Base-by-base conservation (phyloP, 2,113 vertebrate species). In the Pandion haliaetus region DNA sequence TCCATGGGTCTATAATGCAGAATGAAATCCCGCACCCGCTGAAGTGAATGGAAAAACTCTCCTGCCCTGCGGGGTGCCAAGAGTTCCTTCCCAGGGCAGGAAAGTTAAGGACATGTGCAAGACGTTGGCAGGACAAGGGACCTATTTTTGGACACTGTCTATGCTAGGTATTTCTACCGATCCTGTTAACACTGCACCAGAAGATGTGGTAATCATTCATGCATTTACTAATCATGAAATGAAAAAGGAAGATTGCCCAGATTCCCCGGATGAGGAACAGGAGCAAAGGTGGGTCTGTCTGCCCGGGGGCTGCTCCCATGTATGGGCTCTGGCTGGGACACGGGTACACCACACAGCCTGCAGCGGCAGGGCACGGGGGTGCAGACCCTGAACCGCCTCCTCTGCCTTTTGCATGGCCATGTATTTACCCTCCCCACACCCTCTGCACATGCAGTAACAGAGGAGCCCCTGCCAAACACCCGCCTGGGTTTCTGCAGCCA, bases 41-140 rank as follows among this genome's bases (percentile, higher is more conserved):
- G 42, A 59, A 92, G 82, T 58, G 80, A 96, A 92, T 86, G 93
- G 95, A 97, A 96, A 97, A 96, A 82, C 78, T 85, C 57, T 36
- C 28, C 31, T 85, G 84, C 62, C 70, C 82, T 49, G 54, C 5
- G 2, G 84, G 90, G 69, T 85, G 70, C 87, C 91, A 93, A 59
- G 55, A 84, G 76, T 54, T 95, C 76, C 72, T 90, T 91, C 76
- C 72, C 72, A 36, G 85, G 73, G 79, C 84, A 85, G 82, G 74
- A 91, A 96, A 95, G 62, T 93, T 94, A 95, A 91, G 92, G 93
- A 93, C 94, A 82, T 10, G 26, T 71, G 61, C 87, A 95, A 96
- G 93, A 93, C 10, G 0, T 17, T 88, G 95, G 54, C 90, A 91
- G 85, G 84, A 93, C 34, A 21, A 69, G 79, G 62, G 31, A 57